A percentile compares a stretch with the other conserved stretches of the same genome.
These are phyloP conservation scores for Sepiola atlantica DNA, from an alignment of 2,888 invertebrate species.

Conservation along the genomic window DNA sequence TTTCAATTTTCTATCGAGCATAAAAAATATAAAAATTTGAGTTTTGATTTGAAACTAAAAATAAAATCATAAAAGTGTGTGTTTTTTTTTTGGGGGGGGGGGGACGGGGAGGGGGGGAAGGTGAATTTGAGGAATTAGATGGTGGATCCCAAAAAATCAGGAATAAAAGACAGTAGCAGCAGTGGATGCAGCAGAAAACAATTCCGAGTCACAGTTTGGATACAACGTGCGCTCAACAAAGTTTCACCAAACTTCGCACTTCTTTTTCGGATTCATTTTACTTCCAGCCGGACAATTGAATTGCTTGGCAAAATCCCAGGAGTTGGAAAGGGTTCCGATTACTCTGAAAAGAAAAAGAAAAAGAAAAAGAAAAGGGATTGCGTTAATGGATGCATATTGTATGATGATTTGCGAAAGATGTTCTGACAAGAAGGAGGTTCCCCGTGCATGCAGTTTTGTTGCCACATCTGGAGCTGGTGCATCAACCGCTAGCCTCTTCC, in stretches of 20 bases:
- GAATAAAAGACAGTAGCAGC: background rate
- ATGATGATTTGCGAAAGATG: too few species aligned
- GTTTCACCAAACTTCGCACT: conserved; percentile 69
- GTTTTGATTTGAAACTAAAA: background rate
- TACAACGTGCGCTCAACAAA: background rate
- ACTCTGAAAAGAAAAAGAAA: conserved; percentile 62
- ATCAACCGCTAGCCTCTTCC: too few species aligned
- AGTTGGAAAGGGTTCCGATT: conserved; percentile 70
- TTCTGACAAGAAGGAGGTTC: too few species aligned
- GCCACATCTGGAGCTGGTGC: too few species aligned
- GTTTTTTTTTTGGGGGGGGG: background rate
- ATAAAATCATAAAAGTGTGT: background rate
- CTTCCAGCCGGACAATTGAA: conserved; percentile 63
- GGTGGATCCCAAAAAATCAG: background rate
- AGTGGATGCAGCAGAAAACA: background rate
- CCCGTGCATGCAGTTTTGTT: too few species aligned
- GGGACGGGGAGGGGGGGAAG: background rate
- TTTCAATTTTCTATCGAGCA: background rate
- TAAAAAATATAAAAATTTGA: background rate
- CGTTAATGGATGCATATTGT: too few species aligned
- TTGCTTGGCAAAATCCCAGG: conserved; percentile 68
- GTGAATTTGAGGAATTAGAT: background rate
- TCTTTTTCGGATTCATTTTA: conserved; percentile 67
- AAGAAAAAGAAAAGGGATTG: background rate
- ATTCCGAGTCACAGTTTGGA: background rate